These are phyloP conservation scores for Gymnodraco acuticeps DNA, from an alignment of 2,797 vertebrate species.

Conservation along the genomic window DNA sequence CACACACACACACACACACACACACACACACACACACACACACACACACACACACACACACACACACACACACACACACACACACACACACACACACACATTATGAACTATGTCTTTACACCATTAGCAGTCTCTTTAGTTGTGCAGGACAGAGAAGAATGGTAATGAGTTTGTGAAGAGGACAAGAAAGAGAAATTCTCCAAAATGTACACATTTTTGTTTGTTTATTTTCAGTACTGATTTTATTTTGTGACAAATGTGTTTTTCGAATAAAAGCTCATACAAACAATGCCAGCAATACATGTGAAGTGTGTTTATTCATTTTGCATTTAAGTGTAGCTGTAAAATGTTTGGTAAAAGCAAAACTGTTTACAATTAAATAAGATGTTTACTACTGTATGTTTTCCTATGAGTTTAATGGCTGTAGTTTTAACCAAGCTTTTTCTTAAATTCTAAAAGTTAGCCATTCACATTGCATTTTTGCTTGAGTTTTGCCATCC, in stretches of 20 bases:
- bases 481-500: slow-evolving; percentile 1
- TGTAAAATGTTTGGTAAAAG: slow-evolving; percentile 31
- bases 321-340: slow-evolving; percentile 4
- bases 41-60: slow-evolving; percentile 22
- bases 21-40: slow-evolving; percentile 26
- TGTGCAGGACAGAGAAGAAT: slow-evolving; percentile 9
- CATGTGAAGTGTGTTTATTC: not conserved
- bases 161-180: not conserved
- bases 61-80: slow-evolving; percentile 19
- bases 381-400: slow-evolving; percentile 6
- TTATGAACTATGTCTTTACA: slow-evolving; percentile 20
- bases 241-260: not conserved
- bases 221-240: slow-evolving; percentile 32
- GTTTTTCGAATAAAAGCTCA: slow-evolving; percentile 11
- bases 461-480: not conserved
- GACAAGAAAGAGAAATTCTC: slow-evolving; percentile 19
- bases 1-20: slow-evolving; percentile 20
- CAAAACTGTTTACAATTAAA: slow-evolving; percentile 29
- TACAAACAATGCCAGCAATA: slow-evolving; percentile 19
- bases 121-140: slow-evolving; percentile 14
- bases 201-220: no score
- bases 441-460: not conserved
- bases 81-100: not conserved
- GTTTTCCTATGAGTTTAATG: slow-evolving; percentile 4
- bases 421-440: not conserved